phyloP scores from a whole-genome alignment of 2,797 vertebrate genomes.

The Cynopterus sphinx region DNA sequence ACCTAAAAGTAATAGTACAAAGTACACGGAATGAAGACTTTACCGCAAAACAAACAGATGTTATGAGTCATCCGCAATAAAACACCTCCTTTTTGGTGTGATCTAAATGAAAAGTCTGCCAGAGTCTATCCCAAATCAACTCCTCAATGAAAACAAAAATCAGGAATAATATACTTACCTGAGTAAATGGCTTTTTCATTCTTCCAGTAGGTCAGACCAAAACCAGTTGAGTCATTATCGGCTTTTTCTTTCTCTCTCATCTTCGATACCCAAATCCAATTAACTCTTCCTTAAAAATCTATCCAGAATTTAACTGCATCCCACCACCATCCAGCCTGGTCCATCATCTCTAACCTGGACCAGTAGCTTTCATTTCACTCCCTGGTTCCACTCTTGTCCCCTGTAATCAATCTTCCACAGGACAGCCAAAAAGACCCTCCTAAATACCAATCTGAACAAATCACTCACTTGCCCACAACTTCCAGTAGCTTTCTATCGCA shows the following conservation, averaged over 20 bases:
- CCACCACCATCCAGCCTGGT: neutral
- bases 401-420: neutral
- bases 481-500: neutral
- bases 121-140: conserved; percentile 39
- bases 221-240: neutral
- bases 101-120: conserved; percentile 49
- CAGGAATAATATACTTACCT: conserved; percentile 30
- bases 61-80: conserved; percentile 34
- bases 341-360: neutral
- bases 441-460: conserved; percentile 25
- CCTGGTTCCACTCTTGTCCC: neutral
- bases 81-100: neutral
- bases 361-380: neutral
- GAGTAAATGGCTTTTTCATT: conserved; percentile 23
- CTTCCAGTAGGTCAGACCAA: neutral
- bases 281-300: neutral
- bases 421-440: neutral
- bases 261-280: neutral
- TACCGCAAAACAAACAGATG: conserved; percentile 48
- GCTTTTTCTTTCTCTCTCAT: neutral
- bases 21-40: neutral
- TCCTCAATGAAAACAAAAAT: conserved; percentile 18
- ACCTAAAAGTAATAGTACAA: conserved; percentile 12
- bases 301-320: neutral
- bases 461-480: neutral